Conservation (phyloP, 2,113 vertebrate genomes). For the Coracopsis vasa region DNA sequence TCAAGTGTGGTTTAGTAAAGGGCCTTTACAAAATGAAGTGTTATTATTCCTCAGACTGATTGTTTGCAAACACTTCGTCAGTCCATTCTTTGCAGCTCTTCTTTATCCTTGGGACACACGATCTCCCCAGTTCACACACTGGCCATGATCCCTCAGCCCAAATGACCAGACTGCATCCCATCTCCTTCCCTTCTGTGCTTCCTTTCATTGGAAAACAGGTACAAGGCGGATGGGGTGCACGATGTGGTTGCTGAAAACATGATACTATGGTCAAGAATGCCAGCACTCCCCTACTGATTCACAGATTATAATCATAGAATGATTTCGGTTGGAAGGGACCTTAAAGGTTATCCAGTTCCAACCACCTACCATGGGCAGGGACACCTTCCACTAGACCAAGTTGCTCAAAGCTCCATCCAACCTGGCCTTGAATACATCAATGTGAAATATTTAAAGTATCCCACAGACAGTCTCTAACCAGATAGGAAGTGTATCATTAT, state of each 20-base stretch:
- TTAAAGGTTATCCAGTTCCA: neutral
- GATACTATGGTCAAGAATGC: neutral
- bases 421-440: neutral
- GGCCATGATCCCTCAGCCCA: rapidly evolving
- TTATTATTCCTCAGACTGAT: neutral
- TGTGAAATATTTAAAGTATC: neutral
- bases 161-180: no score
- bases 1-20: neutral
- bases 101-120: neutral
- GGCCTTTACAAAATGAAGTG: neutral
- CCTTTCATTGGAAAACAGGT: neutral
- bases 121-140: neutral
- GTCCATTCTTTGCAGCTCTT: neutral
- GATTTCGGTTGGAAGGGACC: neutral
- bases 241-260: neutral
- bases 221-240: neutral
- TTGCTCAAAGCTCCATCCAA: neutral
- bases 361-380: neutral
- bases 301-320: neutral
- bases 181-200: neutral
- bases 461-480: rapidly evolving
- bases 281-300: neutral
- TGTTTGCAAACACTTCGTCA: neutral
- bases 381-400: neutral
- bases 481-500: neutral